A percentile compares a stretch with the other conserved stretches of the same genome.
Conservation (phyloP, 2,797 vertebrate species). For the Molothrus aeneus region DNA sequence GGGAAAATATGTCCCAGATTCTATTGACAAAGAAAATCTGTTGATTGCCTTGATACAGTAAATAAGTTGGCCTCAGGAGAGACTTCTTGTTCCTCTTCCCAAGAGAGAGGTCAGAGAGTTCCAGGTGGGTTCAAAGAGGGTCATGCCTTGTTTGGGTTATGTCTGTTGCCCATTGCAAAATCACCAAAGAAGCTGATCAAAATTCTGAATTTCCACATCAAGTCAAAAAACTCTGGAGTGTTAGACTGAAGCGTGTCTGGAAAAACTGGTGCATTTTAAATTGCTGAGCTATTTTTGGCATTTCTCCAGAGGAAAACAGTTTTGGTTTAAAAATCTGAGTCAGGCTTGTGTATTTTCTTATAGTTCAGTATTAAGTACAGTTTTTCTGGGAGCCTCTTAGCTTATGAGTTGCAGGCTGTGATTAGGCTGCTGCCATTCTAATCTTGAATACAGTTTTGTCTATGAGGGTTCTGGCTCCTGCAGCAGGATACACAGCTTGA, state of each 20-base stretch:
- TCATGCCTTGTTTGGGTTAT: neutral
- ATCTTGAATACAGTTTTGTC: neutral
- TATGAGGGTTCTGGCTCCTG: neutral
- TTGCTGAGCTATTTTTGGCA: neutral
- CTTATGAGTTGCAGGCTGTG: neutral
- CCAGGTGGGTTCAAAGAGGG: neutral
- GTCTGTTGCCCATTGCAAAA: neutral
- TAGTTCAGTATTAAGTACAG: neutral
- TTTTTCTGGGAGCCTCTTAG: neutral
- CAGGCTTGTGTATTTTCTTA: neutral
- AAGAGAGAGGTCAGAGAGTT: neutral
- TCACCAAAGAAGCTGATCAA: neutral
- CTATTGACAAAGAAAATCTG: neutral
- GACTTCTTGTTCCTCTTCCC: neutral
- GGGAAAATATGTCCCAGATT: neutral
- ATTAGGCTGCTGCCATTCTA: neutral
- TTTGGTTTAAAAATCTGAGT: neutral
- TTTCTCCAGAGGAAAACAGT: neutral
- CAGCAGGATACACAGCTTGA: neutral
- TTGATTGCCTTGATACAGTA: neutral
- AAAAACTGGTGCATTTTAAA: neutral
- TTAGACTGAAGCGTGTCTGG: neutral
- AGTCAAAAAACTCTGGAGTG: neutral
- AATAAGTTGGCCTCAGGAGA: neutral
- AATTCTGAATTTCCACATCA: neutral